A percentile compares a stretch with the other conserved stretches of the same genome.
These are phyloP conservation scores for Dinocampus coccinellae DNA, from an alignment of 2,888 invertebrate genomes.

Conservation along the genomic window DNA sequence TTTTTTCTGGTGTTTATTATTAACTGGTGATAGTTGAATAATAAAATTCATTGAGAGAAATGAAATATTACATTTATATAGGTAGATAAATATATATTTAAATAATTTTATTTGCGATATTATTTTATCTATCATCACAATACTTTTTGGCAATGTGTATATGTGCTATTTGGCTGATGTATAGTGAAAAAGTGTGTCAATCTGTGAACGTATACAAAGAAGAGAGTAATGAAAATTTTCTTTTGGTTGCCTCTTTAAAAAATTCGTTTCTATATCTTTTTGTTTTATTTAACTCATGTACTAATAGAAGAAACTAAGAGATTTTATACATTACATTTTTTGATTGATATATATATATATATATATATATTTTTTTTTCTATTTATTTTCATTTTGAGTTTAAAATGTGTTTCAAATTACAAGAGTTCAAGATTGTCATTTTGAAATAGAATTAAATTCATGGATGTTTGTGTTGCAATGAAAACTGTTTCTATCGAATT, in stretches of 20 bases:
- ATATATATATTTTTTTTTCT: no score
- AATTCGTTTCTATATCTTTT: background rate
- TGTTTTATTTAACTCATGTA: background rate
- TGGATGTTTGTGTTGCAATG: no score
- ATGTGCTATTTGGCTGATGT: constrained; percentile 8
- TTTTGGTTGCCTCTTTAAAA: constrained; percentile 5
- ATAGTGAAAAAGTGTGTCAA: constrained; percentile 30
- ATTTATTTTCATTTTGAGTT: no score
- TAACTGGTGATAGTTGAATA: no score
- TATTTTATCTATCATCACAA: background rate
- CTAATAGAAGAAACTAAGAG: constrained; percentile 2
- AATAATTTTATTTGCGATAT: background rate
- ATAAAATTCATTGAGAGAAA: no score
- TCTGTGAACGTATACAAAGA: constrained; percentile 10
- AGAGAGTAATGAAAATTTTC: constrained; percentile 28
- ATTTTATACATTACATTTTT: background rate
- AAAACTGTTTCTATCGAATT: no score
- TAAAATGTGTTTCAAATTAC: no score
- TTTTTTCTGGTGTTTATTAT: no score
- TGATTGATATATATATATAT: no score
- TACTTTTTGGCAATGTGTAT: constrained; percentile 15
- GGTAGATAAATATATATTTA: background rate
- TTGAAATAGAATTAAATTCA: no score
- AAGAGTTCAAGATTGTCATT: no score
- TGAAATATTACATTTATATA: background rate